These are phyloP conservation scores for Osedax fenrisi DNA, from an alignment of 2,888 invertebrate genomes.

Conservation along the genomic window DNA sequence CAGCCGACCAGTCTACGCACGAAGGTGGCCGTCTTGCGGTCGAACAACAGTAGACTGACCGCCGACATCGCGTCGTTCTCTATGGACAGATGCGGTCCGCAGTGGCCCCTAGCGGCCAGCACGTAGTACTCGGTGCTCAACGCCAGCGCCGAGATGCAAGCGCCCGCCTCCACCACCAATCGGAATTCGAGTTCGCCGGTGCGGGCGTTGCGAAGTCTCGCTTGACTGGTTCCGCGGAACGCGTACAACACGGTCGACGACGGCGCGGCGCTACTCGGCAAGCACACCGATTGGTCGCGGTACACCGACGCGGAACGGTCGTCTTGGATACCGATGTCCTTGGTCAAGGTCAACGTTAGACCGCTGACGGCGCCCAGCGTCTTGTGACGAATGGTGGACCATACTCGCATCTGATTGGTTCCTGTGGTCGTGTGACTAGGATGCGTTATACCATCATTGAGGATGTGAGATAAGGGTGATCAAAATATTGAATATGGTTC, in stretches of 20 bases:
- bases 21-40: constrained; percentile 41
- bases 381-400: constrained; percentile 36
- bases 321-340: constrained; percentile 1
- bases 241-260: constrained; percentile 42
- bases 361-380: background rate
- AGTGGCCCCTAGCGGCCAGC: constrained; percentile 40
- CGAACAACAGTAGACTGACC: constrained; percentile 42
- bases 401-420: constrained; percentile 41
- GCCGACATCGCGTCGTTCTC: constrained; percentile 42
- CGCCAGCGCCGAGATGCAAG: constrained; percentile 42
- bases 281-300: constrained; percentile 39
- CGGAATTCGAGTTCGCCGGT: constrained; percentile 41
- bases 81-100: constrained; percentile 38
- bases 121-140: constrained; percentile 45
- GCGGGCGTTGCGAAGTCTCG: constrained; percentile 41
- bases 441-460: too few relatives aligned
- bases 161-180: constrained; percentile 41
- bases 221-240: constrained; percentile 41
- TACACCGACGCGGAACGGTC: constrained; percentile 39
- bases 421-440: too few relatives aligned
- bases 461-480: background rate
- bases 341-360: background rate
- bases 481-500: background rate
- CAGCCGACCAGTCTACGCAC: constrained; percentile 45
- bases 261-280: background rate